Evolutionary conservation across 2,113 vertebrate species (phyloP).

Genomic region (Myiagra hebetior): DNA sequence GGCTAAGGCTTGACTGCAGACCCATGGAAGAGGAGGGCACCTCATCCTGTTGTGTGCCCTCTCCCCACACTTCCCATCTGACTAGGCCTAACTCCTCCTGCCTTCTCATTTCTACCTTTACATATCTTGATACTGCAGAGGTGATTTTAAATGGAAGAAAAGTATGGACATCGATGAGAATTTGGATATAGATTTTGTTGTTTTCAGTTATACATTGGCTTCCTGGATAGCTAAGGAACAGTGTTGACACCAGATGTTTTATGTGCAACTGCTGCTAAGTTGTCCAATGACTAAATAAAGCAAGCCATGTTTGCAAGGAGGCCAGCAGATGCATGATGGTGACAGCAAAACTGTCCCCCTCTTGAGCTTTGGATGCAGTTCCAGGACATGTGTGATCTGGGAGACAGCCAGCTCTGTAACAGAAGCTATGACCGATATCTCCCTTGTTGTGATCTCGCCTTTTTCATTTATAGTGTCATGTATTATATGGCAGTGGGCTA

Average conservation of each 20-base stretch:
- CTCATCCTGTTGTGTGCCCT: neutral
- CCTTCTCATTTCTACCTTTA: neutral
- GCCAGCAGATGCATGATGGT: neutral
- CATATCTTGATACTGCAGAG: neutral
- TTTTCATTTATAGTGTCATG: constrained; percentile 42
- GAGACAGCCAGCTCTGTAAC: neutral
- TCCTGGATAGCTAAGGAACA: neutral
- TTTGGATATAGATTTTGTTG: neutral
- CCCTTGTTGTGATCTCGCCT: constrained; percentile 14
- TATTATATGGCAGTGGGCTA: constrained; percentile 33
- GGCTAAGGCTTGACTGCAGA: neutral
- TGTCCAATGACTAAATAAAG: neutral
- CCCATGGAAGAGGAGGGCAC: neutral
- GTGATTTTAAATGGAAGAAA: neutral
- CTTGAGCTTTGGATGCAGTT: neutral
- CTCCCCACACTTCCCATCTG: neutral
- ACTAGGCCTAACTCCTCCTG: neutral
- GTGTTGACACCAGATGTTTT: neutral
- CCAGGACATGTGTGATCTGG: neutral
- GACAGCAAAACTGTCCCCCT: neutral
- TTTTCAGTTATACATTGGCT: neutral
- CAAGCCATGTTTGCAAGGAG: neutral
- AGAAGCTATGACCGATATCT: constrained; percentile 5
- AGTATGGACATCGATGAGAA: neutral
- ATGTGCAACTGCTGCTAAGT: neutral